These are phyloP conservation scores for Callithrix jacchus DNA, from an alignment of 2,113 vertebrate species.

Conservation along the genomic window DNA sequence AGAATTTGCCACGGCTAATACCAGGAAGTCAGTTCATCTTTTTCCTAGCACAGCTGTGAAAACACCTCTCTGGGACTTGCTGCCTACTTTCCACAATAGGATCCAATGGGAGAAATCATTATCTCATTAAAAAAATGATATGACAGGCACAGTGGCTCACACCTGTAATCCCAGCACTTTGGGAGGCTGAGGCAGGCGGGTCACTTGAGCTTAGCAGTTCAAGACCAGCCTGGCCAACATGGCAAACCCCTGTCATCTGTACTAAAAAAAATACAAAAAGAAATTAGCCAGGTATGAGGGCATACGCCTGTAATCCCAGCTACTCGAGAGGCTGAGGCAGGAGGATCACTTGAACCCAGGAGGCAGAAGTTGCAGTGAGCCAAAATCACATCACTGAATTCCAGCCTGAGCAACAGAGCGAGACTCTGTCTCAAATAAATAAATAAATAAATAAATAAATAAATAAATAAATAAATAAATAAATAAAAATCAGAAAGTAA, in stretches of 20 bases:
- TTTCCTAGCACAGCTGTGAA: background rate
- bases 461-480: conserved; percentile 18
- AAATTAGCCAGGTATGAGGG: background rate
- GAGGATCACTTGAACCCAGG: background rate
- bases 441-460: background rate
- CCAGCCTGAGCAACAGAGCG: background rate
- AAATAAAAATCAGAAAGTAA: conserved; percentile 15
- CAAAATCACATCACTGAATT: background rate
- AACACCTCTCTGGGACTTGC: background rate
- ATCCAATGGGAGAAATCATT: conserved; percentile 2
- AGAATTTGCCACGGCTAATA: too few relatives aligned
- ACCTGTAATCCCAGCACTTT: background rate
- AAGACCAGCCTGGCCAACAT: background rate
- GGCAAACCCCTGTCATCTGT: background rate
- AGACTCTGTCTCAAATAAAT: background rate
- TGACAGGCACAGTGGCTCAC: background rate
- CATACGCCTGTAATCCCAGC: background rate
- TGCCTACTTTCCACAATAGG: background rate
- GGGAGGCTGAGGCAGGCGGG: background rate
- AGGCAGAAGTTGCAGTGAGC: background rate
- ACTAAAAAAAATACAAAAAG: background rate
- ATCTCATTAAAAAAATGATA: conserved; percentile 14
- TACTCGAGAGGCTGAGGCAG: background rate
- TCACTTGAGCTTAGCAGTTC: background rate
- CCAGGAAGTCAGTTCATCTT: background rate